Evolutionary conservation across 1,140 invertebrate genomes (phyloP).

Genomic region (Heliconius melpomene): DNA sequence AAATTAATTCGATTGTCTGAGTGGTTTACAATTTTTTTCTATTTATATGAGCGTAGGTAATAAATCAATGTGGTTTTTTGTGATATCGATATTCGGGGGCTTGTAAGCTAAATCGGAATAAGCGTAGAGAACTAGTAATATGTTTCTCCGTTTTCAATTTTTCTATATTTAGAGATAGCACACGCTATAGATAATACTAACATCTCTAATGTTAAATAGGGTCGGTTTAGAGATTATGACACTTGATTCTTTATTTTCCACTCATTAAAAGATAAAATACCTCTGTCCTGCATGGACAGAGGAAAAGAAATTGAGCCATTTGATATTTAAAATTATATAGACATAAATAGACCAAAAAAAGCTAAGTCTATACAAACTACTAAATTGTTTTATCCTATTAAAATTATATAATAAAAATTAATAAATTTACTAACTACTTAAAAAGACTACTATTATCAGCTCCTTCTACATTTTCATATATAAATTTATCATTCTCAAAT

Average conservation of each 20-base stretch:
- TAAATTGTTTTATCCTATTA: too few species aligned
- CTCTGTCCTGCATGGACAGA: too few species aligned
- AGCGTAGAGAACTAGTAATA: not conserved
- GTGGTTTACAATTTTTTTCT: constrained; percentile 29
- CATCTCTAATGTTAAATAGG: too few species aligned
- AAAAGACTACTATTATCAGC: not conserved
- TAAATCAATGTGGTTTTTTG: not conserved
- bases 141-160: not conserved
- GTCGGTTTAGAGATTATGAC: too few species aligned
- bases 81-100: not conserved
- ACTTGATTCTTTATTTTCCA: too few species aligned
- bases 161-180: not conserved
- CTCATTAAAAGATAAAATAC: too few species aligned
- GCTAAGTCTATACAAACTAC: too few species aligned
- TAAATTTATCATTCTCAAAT: not conserved
- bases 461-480: not conserved
- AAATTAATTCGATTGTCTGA: constrained; percentile 58
- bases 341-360: too few species aligned
- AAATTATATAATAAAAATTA: too few species aligned
- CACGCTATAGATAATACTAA: too few species aligned
- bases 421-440: not conserved
- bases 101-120: not conserved
- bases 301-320: too few species aligned
- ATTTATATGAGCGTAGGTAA: constrained; percentile 1
- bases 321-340: too few species aligned